phyloP scores from a whole-genome alignment of 2,888 invertebrate species.

The Ceramica pisi region DNA sequence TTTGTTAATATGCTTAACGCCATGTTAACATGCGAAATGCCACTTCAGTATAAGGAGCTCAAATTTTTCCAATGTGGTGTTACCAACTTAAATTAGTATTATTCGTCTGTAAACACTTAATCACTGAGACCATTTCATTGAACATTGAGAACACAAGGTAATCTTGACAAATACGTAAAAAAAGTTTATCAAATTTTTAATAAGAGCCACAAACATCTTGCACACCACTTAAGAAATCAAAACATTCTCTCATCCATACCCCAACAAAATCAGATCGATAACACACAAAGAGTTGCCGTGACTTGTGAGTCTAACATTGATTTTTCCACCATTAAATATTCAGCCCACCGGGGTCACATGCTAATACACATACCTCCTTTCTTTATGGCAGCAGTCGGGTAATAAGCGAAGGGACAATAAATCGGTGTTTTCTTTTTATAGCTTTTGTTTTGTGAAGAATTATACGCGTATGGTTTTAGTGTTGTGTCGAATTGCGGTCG shows the following conservation, averaged over 20 bases:
- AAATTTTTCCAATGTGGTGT: too few relatives aligned
- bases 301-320: slow-evolving; percentile 60
- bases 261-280: slow-evolving; percentile 40
- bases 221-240: background rate
- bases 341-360: slow-evolving; percentile 58
- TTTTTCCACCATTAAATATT: slow-evolving; percentile 64
- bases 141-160: too few relatives aligned
- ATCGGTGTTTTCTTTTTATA: slow-evolving; percentile 45
- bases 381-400: slow-evolving; percentile 48
- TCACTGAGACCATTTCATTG: too few relatives aligned
- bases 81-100: too few relatives aligned
- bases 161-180: too few relatives aligned
- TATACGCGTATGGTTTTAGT: slow-evolving; percentile 25
- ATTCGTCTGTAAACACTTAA: too few relatives aligned
- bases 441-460: slow-evolving; percentile 44
- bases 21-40: too few relatives aligned
- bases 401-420: slow-evolving; percentile 49
- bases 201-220: too few relatives aligned
- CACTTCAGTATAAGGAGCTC: too few relatives aligned
- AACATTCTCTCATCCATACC: slow-evolving; percentile 38
- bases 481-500: slow-evolving; percentile 1
- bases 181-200: too few relatives aligned
- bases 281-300: slow-evolving; percentile 30
- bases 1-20: too few relatives aligned
- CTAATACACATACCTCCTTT: slow-evolving; percentile 49